A percentile compares a stretch with the other conserved stretches of the same genome.
phyloP scores from a whole-genome alignment of 2,113 vertebrate species.

The Odocoileus virginianus region DNA sequence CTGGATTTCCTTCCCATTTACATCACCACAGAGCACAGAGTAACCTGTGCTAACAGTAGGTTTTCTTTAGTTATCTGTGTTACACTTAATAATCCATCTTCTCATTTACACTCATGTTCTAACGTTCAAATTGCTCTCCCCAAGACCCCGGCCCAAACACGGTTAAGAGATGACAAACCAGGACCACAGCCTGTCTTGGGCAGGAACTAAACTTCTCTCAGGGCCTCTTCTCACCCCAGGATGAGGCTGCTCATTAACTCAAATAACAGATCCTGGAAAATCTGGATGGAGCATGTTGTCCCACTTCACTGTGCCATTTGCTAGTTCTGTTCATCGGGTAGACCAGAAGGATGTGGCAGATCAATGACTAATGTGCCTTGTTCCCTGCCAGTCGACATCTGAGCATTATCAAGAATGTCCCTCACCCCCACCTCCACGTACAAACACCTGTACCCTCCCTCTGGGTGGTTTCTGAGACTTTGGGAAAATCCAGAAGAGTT shows the following conservation, averaged over 20 bases:
- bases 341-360: not conserved
- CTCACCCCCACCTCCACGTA: accelerated
- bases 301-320: not conserved
- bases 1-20: not conserved
- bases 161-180: no score
- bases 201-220: not conserved
- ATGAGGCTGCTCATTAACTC: not conserved
- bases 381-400: not conserved
- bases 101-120: not conserved
- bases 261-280: not conserved
- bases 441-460: not conserved
- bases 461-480: not conserved
- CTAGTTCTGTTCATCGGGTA: not conserved
- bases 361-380: not conserved
- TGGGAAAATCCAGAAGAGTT: not conserved
- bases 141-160: no score
- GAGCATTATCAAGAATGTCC: not conserved
- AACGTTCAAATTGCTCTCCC: not conserved
- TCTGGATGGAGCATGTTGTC: not conserved
- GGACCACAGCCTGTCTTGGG: not conserved
- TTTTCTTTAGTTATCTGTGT: not conserved
- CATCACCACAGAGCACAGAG: not conserved
- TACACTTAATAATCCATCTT: not conserved
- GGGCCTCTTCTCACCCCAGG: accelerated
- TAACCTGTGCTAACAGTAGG: not conserved